phyloP scores from a whole-genome alignment of 2,797 vertebrate species.

The Loris lydekkerianus region DNA sequence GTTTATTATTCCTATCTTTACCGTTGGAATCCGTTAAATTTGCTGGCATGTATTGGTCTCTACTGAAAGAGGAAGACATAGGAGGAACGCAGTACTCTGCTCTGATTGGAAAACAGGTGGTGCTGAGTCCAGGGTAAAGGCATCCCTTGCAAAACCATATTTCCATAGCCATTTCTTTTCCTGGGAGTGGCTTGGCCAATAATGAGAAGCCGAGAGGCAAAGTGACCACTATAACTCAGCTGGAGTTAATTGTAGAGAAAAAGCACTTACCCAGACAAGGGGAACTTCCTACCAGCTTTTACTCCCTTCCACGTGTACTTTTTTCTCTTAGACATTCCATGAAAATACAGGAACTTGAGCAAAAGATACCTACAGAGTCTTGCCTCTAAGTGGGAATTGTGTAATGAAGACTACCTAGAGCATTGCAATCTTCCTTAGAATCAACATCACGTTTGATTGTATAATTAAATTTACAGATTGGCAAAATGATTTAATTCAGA shows the following conservation, averaged over 20 bases:
- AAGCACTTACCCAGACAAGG: neutral
- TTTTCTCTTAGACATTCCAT: neutral
- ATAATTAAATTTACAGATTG: neutral
- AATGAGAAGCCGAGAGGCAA: neutral
- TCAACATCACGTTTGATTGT: slow-evolving; percentile 44
- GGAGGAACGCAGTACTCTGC: neutral
- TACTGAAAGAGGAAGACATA: neutral
- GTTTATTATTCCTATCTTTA: neutral
- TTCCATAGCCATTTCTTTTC: neutral
- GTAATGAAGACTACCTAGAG: neutral
- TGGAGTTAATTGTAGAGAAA: neutral
- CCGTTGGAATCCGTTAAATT: neutral
- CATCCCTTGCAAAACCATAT: neutral
- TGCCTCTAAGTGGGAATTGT: neutral
- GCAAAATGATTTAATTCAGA: slow-evolving; percentile 16
- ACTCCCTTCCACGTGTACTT: neutral
- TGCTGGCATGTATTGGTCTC: neutral
- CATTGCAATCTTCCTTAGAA: neutral
- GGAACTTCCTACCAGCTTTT: neutral
- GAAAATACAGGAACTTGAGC: neutral
- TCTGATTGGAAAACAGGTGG: neutral
- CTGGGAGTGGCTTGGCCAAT: neutral
- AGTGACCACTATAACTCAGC: neutral
- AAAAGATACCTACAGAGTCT: neutral
- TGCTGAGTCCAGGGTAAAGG: neutral